Conservation (phyloP, 2,888 invertebrate species). For the Caradrina clavipalpis region DNA sequence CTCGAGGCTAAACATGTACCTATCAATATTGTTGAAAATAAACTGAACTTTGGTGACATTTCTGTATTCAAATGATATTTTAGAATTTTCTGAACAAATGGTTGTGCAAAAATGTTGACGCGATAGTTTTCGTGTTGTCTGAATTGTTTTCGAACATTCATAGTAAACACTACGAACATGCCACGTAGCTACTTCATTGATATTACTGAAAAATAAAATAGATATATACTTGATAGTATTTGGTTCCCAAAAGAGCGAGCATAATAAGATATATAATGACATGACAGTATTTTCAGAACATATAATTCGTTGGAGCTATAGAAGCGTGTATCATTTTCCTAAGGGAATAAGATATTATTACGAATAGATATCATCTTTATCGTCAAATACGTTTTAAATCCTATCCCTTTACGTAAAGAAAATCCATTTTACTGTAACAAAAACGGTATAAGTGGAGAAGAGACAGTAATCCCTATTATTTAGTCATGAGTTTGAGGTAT, state of each 20-base stretch:
- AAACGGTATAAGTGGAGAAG: constrained; percentile 18
- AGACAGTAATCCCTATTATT: constrained; percentile 39
- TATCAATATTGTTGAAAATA: constrained; percentile 48
- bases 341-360: constrained; percentile 16
- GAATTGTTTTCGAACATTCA: constrained; percentile 7
- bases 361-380: constrained; percentile 17
- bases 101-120: constrained; percentile 44
- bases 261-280: constrained; percentile 4
- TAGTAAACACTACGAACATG: not conserved
- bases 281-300: constrained; percentile 34
- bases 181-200: not conserved
- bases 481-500: constrained; percentile 41
- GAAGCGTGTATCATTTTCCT: constrained; percentile 9
- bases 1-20: constrained; percentile 31
- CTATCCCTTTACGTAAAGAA: not conserved
- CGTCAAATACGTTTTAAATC: constrained; percentile 18
- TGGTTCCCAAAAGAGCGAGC: constrained; percentile 28
- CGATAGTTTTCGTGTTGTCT: constrained; percentile 28
- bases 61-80: constrained; percentile 51
- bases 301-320: constrained; percentile 21
- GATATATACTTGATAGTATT: not conserved
- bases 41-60: constrained; percentile 32
- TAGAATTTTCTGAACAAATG: constrained; percentile 49
- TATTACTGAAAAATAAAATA: constrained; percentile 14
- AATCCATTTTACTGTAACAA: constrained; percentile 13